phyloP scores from a whole-genome alignment of 2,113 vertebrate species.

The Chionis minor region DNA sequence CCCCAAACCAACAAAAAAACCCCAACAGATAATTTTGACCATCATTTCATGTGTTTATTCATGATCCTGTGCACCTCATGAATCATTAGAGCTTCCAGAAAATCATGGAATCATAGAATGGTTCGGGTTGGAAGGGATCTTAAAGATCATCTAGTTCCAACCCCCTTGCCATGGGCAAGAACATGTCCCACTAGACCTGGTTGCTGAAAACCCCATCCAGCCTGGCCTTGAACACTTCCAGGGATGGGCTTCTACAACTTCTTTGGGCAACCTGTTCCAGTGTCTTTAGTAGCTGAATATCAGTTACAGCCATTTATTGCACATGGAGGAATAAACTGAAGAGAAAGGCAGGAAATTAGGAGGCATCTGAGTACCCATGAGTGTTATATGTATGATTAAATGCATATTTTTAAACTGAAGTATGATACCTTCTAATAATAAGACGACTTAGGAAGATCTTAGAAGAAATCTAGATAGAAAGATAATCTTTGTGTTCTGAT shows the following conservation, averaged over 20 bases:
- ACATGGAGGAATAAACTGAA: neutral
- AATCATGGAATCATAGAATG: neutral
- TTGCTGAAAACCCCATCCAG: neutral
- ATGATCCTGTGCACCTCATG: neutral
- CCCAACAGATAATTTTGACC: neutral
- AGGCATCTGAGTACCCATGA: neutral
- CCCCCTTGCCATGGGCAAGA: too few species aligned
- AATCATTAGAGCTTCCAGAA: neutral
- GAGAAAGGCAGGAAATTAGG: neutral
- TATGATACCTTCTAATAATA: slow-evolving; percentile 24
- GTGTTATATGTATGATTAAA: neutral
- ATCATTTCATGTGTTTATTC: neutral
- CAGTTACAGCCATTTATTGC: neutral
- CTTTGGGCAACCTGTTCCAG: neutral
- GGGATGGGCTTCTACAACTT: neutral
- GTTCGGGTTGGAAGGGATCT: neutral
- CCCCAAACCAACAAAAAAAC: neutral
- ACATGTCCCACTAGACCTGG: neutral
- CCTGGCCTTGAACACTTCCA: neutral
- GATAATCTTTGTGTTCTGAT: slow-evolving; percentile 38
- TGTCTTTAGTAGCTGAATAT: neutral
- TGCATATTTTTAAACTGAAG: slow-evolving; percentile 30
- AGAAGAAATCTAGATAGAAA: neutral
- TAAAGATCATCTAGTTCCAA: neutral
- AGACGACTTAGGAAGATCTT: neutral